Base-by-base conservation (phyloP, 1,140 invertebrate genomes). In the Micrasema minimum region DNA sequence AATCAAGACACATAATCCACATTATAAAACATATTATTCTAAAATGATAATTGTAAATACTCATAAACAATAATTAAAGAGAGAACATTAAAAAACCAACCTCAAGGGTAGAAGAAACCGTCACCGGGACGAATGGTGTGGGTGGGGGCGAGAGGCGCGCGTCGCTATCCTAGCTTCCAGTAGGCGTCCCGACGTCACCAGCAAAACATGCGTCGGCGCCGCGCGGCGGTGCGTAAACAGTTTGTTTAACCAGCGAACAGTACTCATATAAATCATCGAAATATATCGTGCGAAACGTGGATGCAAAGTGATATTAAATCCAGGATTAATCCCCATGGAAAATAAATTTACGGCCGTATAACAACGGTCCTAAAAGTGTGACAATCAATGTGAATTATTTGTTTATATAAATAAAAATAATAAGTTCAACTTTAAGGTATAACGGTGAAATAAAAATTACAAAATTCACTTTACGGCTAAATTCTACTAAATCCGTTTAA, bases 121-220 rank as follows among this genome's bases (percentile, higher is more conserved):
- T 43, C 35, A 37, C 35, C 35, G 43, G 16, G 20, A 14, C 41
- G 22, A 16, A n/a, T 35, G 41, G 11, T 5, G 22, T 1, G 22
- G 61, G 3, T 41, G 5, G 22, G 59, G 61, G 61, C n/a, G 43
- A 65, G 61, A 31, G 61, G 61, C 41, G 61, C 61, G 61, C 61
- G 61, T 65, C 61, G 41, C 61, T 48, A 41, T 12, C 45, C 14
- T 41, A 26, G 22, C 45, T 45, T 14, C 20, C 61, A 65, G 61
- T 65, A 45, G 45, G 41, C 61, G 61, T 65, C 45, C 18, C 61
- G 61, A 31, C 22, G 61, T 65, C 61, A 26, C 26, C 61, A 48
- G 23, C 26, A 22, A 35, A 65, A 65, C 61, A 65, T 48, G 61
- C 61, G 61, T 50, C 61, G 45, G 23, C 53, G 31, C 18, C 46